Base-by-base conservation (phyloP, 2,113 vertebrate species). In the Murina feae region DNA sequence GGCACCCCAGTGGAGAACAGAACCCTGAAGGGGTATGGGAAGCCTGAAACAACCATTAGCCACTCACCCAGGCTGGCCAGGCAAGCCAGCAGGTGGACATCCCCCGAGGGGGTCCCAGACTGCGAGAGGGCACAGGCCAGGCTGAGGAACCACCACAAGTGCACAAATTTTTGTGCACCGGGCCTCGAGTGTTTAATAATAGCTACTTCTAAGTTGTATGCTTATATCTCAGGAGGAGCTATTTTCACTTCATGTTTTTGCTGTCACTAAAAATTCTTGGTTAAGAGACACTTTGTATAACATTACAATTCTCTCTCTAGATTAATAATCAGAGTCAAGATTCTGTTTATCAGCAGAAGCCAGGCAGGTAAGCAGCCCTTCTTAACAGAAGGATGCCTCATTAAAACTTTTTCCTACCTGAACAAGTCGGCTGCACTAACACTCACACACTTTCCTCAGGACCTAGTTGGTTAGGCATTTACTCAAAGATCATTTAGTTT, bases 221-320 rank as follows among this genome's bases (percentile, higher is more conserved):
- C 20, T 89, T 25, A 42, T 44, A n/a, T 88, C 92, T 90, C 65
- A 66, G 17, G 25, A 2, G 44, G 53, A 90, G 58, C 1, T 9
- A n/a, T 87, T 90, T 93, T 72, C 66, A 69, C 71, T 10, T 66
- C 63, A 53, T 28, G 63, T 86, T 88, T 78, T 90, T 94, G 37
- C 89, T 35, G 39, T 55, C 47, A 72, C 89, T 49, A 76, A 58
- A 82, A 94, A 82, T 30, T 63, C n/a, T 35, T 87, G 76, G 69
- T 32, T 69, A 89, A 32, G 94, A 14, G 79, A 37, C 37, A 79
- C 25, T 66, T 91, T 80, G 4, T 37, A 44, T 55, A 80, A 95
- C 35, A 81, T 90, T 87, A 78, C 90, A 91, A 87, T 84, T 75
- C 49, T 92, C 69, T 86, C 39, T 87, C 51, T 94, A 53, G 60